A percentile compares a stretch with the other conserved stretches of the same genome.
phyloP scores from a whole-genome alignment of 2,797 vertebrate genomes.

The Sciaenops ocellatus region DNA sequence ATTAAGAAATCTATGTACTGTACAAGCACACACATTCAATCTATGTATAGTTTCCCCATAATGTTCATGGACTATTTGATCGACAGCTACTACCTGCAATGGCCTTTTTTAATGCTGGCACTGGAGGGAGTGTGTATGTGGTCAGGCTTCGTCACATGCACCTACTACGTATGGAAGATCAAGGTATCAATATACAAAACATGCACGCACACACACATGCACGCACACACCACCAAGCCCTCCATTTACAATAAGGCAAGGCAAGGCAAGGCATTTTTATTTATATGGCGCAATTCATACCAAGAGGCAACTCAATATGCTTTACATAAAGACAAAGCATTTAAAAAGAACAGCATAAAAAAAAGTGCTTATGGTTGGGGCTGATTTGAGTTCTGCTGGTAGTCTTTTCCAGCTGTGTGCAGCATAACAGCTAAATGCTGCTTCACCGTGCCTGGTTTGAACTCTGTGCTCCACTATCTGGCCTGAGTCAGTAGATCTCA shows the following conservation, averaged over 20 bases:
- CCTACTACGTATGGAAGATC: constrained; percentile 86
- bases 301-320: no score
- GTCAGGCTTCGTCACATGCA: constrained; percentile 82
- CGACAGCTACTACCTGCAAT: constrained; percentile 75
- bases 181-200: constrained; percentile 62
- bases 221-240: not conserved
- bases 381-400: no score
- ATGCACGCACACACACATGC: not conserved
- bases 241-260: not conserved
- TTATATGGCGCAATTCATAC: no score
- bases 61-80: constrained; percentile 31
- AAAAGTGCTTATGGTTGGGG: no score
- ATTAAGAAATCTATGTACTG: not conserved
- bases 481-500: no score
- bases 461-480: no score
- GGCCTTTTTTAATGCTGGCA: constrained; percentile 83
- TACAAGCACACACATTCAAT: not conserved
- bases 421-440: no score
- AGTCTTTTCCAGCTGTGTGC: no score
- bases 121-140: constrained; percentile 87
- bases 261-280: no score
- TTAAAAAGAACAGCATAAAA: no score
- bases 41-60: not conserved
- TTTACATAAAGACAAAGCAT: no score
- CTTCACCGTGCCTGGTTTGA: no score